Conservation (phyloP, 2,888 invertebrate genomes). For the Tuta absoluta region DNA sequence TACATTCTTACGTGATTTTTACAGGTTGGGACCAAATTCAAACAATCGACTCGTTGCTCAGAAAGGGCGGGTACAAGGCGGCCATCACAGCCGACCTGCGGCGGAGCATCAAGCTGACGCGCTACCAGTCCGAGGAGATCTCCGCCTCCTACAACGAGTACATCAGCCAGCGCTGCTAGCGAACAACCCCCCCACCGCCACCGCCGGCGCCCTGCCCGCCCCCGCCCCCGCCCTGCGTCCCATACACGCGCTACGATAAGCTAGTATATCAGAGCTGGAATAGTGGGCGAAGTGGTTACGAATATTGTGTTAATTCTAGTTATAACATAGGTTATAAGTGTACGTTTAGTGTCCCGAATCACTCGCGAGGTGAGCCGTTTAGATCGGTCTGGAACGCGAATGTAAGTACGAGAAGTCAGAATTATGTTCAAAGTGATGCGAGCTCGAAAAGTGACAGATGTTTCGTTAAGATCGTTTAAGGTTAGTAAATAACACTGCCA, state of each 20-base stretch:
- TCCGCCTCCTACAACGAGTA: conserved; percentile 94
- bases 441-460: conserved; percentile 38
- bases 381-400: conserved; percentile 35
- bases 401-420: conserved; percentile 50
- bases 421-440: conserved; percentile 66
- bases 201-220: conserved; percentile 56
- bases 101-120: conserved; percentile 94
- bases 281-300: conserved; percentile 43
- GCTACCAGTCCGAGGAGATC: conserved; percentile 98
- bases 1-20: conserved; percentile 36
- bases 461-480: conserved; percentile 49
- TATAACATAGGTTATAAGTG: conserved; percentile 66
- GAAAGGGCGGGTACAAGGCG: conserved; percentile 98
- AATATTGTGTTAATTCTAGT: conserved; percentile 55
- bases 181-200: conserved; percentile 76
- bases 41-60: conserved; percentile 97
- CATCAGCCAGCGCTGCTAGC: conserved; percentile 88
- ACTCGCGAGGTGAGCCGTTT: conserved; percentile 33
- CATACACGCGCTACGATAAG: conserved; percentile 70
- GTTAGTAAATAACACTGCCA: conserved; percentile 62
- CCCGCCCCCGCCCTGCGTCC: conserved; percentile 67
- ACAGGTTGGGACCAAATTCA: conserved; percentile 99
- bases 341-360: conserved; percentile 57
- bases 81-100: conserved; percentile 93
- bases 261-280: conserved; percentile 35